phyloP scores from a whole-genome alignment of 2,888 invertebrate genomes.

The Hydrotaea diabolus region DNA sequence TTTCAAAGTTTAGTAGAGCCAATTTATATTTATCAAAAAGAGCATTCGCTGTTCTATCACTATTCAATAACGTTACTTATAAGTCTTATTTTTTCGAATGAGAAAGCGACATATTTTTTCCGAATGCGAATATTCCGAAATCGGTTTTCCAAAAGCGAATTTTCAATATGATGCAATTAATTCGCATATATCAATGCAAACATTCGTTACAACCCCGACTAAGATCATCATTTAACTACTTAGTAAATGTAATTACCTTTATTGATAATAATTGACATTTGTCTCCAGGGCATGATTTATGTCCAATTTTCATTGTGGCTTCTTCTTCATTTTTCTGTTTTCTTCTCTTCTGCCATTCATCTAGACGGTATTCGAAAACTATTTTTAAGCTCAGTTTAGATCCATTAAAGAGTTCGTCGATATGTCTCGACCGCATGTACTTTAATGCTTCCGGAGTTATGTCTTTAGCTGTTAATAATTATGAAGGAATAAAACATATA shows the following conservation, averaged over 20 bases:
- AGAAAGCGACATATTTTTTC: too few species aligned
- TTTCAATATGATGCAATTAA: too few species aligned
- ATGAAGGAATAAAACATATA: background rate
- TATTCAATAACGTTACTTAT: too few species aligned
- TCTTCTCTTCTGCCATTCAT: slow-evolving; percentile 40
- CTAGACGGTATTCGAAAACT: slow-evolving; percentile 44
- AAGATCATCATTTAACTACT: background rate
- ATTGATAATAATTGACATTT: slow-evolving; percentile 15
- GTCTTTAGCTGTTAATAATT: background rate
- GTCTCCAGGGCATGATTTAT: background rate
- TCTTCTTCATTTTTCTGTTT: background rate
- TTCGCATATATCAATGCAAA: too few species aligned
- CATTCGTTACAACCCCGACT: too few species aligned
- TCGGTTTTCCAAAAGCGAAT: too few species aligned
- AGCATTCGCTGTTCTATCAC: too few species aligned
- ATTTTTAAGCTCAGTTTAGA: slow-evolving; percentile 40
- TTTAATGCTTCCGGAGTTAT: slow-evolving; percentile 41
- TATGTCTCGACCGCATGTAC: slow-evolving; percentile 49
- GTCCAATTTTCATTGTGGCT: background rate
- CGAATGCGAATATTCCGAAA: too few species aligned
- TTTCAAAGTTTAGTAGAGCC: too few species aligned
- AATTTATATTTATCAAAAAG: too few species aligned
- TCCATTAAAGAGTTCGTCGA: slow-evolving; percentile 54
- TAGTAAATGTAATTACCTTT: background rate
- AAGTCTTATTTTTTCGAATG: too few species aligned